Conservation (phyloP, 2,888 invertebrate genomes). For the Chaetoderma sp. region DNA sequence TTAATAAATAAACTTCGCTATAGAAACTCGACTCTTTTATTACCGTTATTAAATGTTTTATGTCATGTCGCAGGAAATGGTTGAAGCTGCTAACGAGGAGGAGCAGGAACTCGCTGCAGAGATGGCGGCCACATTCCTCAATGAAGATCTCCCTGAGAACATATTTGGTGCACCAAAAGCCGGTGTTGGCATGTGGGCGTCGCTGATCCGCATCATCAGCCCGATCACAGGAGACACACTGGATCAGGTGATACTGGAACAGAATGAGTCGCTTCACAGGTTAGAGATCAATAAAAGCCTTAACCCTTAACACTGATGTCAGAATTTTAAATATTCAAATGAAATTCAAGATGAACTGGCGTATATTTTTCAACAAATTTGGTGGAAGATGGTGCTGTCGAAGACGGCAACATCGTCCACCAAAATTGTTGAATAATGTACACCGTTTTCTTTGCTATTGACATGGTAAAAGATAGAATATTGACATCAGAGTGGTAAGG, state of each 20-base stretch:
- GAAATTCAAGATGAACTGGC: background rate
- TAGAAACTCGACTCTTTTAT: no score
- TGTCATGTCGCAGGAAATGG: slow-evolving; percentile 83
- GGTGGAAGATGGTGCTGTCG: no score
- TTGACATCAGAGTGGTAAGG: no score
- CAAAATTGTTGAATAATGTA: no score
- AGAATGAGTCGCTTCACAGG: slow-evolving; percentile 96
- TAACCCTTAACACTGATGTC: no score
- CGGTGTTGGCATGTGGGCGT: slow-evolving; percentile 94
- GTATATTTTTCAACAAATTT: background rate
- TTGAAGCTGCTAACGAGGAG: slow-evolving; percentile 95
- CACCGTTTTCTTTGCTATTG: no score
- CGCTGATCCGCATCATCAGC: slow-evolving; percentile 70
- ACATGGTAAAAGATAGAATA: no score
- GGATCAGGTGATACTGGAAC: slow-evolving; percentile 81
- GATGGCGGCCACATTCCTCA: slow-evolving; percentile 96
- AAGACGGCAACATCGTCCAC: background rate
- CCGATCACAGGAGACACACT: slow-evolving; percentile 80
- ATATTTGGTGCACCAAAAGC: slow-evolving; percentile 97
- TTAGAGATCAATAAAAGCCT: slow-evolving; percentile 52
- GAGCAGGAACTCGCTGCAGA: slow-evolving; percentile 95
- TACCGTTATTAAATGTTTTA: background rate
- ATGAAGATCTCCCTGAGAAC: slow-evolving; percentile 93
- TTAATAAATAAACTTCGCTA: no score
- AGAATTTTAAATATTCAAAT: no score